Evolutionary conservation across 2,888 invertebrate genomes (phyloP), one percentile per base, ranked within the genome.

Genomic region (Tenthredo notha): DNA sequence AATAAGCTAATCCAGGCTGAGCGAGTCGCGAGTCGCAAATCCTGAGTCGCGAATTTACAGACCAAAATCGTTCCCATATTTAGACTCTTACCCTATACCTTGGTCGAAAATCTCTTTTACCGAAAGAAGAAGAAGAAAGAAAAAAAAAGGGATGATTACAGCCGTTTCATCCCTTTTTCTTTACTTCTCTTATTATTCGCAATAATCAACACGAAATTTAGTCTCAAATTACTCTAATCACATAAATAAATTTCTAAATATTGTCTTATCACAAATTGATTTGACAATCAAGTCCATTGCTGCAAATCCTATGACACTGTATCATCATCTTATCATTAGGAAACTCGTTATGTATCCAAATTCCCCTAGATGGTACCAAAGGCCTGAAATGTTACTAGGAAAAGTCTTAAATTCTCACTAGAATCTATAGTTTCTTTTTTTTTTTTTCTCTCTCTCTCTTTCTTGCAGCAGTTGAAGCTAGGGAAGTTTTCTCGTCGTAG

Each of bases 1-100:
- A 90, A 91, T 90, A 90, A 90, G 91, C 91, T 91, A 91, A 91
- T 91, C 91, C 80, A 80, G 61, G 80, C 80, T 80, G 80, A 80
- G 80, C 80, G 80, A 80, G 80, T 58, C 80, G 61, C 77, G 80
- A 80, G 61, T 72, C 47, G 75, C 47, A 50, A 43, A 7, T 75
- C 75, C 15, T 21, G 43, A 74, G 74, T 74, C 74, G 21, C 15
- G 54, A 77, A 54, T 77, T 54, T 47, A 21, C 21, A 9, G 40
- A 25, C 9, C 7, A 74, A 29, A 74, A 74, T 74, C 72, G 43
- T 33, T 54, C 54, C 77, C 50, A 29, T 50, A 29, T 50, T 77
- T 33, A 77, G 12, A 12, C 77, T 18, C 77, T 18, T 15, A 67
- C 67, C 67, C 54, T 54, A 54, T 43, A 74, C 74, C 43, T 74